Percentiles rank a stretch among this genome's conserved stretches.
phyloP scores from a whole-genome alignment of 2,888 invertebrate species.

The Herminia tarsipennalis region DNA sequence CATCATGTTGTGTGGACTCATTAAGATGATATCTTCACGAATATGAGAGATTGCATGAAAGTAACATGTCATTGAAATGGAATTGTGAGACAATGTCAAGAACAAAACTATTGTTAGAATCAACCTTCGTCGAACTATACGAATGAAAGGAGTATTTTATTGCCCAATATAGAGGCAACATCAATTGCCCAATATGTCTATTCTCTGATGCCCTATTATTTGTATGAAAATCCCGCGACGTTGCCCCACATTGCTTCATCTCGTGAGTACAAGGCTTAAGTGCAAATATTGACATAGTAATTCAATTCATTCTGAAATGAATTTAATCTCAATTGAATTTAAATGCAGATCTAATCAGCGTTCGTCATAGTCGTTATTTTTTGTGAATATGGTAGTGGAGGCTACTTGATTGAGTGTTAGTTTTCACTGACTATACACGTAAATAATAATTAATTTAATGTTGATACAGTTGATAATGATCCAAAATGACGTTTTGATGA shows the following conservation, averaged over 20 bases:
- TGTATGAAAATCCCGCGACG: constrained; percentile 31
- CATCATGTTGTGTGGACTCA: no score
- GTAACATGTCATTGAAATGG: background rate
- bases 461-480: no score
- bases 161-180: constrained; percentile 39
- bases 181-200: constrained; percentile 38
- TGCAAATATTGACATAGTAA: constrained; percentile 39
- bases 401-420: no score
- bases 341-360: background rate
- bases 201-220: constrained; percentile 36
- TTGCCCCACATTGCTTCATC: constrained; percentile 31
- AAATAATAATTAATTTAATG: no score
- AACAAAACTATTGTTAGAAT: constrained; percentile 28
- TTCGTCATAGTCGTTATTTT: no score
- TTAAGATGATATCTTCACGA: no score
- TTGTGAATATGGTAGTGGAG: no score
- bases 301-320: constrained; percentile 10
- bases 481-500: no score
- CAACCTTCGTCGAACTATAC: constrained; percentile 28
- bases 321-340: background rate
- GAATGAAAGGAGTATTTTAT: constrained; percentile 40
- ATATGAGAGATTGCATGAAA: constrained; percentile 4
- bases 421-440: no score
- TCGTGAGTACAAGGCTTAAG: constrained; percentile 22
- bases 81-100: constrained; percentile 30